These are phyloP conservation scores for Agrochola litura DNA, from an alignment of 2,888 invertebrate species.

Conservation along the genomic window DNA sequence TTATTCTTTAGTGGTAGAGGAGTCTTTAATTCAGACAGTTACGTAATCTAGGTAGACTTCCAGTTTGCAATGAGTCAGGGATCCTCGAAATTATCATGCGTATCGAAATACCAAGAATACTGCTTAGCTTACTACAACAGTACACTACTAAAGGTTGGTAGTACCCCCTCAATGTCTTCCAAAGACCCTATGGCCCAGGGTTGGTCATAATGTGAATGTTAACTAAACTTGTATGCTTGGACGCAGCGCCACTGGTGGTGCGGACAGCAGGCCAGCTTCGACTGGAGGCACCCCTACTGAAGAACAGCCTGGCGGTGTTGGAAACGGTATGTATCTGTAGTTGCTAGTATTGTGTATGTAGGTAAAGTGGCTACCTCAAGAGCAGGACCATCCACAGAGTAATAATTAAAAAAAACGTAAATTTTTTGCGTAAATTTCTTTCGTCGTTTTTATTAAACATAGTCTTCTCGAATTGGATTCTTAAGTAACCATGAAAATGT, in stretches of 20 bases:
- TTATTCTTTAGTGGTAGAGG: background rate
- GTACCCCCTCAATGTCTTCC: conserved; percentile 17
- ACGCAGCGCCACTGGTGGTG: conserved; percentile 96
- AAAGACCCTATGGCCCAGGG: conserved; percentile 10
- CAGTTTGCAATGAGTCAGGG: background rate
- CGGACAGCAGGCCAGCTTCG: conserved; percentile 96
- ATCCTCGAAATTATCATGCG: background rate
- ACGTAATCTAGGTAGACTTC: background rate
- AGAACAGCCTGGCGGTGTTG: conserved; percentile 95
- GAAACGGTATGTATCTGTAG: conserved; percentile 82
- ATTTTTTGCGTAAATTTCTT: background rate
- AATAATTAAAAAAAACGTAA: background rate
- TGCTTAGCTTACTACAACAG: conserved; percentile 34
- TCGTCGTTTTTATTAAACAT: background rate
- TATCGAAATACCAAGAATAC: conserved; percentile 5
- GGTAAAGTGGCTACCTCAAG: background rate
- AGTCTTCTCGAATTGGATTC: background rate
- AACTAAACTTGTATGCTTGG: conserved; percentile 57
- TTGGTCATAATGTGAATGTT: background rate
- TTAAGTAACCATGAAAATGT: background rate
- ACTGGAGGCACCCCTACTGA: conserved; percentile 94
- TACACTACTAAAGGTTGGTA: conserved; percentile 5
- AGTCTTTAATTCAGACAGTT: background rate
- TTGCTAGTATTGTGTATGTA: background rate
- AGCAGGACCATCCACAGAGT: background rate